phyloP scores from a whole-genome alignment of 2,113 vertebrate species.

The Dissostichus mawsoni region DNA sequence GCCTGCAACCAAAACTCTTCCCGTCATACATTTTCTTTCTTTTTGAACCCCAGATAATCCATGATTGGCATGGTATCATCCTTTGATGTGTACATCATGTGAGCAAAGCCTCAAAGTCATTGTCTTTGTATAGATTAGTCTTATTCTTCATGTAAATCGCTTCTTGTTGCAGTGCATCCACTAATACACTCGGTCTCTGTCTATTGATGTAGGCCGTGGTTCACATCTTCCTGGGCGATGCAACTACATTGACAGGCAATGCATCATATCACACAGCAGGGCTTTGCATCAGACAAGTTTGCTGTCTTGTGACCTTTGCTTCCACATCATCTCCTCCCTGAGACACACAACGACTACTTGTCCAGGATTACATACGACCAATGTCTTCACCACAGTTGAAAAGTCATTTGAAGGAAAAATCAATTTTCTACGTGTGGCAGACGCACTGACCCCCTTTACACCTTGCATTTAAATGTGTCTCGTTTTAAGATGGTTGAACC shows the following conservation, averaged over 20 bases:
- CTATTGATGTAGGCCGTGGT: constrained; percentile 19
- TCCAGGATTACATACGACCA: constrained; percentile 7
- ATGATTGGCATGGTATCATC: constrained; percentile 53
- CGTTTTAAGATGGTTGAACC: no score
- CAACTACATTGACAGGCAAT: constrained; percentile 13
- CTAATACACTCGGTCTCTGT: constrained; percentile 5
- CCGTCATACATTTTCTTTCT: constrained; percentile 25
- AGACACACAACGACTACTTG: constrained; percentile 1
- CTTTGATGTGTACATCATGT: constrained; percentile 39
- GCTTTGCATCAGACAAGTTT: constrained; percentile 31
- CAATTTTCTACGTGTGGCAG: constrained; percentile 9
- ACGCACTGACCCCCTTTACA: constrained; percentile 6
- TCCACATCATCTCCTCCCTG: background rate
- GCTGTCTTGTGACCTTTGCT: constrained; percentile 16
- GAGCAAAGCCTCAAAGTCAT: constrained; percentile 35
- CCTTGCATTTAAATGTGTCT: no score
- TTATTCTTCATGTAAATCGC: constrained; percentile 55
- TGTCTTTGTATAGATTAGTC: constrained; percentile 27
- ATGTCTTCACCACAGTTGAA: constrained; percentile 22
- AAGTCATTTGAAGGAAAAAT: constrained; percentile 32
- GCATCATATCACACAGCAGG: constrained; percentile 30
- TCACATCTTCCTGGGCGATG: constrained; percentile 27
- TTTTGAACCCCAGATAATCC: constrained; percentile 59
- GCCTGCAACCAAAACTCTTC: constrained; percentile 23
- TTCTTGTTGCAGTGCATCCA: constrained; percentile 6